Conservation (phyloP, 2,113 vertebrate genomes). For the Aspidoscelis tigris region DNA sequence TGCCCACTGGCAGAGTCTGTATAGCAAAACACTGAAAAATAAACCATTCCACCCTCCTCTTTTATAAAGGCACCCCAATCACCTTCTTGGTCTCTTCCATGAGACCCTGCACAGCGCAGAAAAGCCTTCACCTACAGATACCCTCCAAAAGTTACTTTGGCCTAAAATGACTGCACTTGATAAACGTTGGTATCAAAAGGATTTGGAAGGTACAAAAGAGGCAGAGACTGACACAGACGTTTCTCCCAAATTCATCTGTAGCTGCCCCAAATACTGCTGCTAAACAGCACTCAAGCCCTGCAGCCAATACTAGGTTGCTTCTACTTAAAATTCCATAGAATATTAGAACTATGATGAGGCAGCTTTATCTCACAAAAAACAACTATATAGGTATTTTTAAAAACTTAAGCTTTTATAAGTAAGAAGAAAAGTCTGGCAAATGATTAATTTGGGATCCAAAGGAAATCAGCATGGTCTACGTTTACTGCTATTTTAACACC, state of each 20-base stretch:
- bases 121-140: no score
- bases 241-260: background rate
- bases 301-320: background rate
- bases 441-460: background rate
- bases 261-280: no score
- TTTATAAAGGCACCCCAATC: no score
- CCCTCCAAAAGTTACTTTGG: background rate
- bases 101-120: no score
- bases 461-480: background rate
- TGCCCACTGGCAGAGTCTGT: no score
- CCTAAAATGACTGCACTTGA: no score
- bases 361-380: background rate
- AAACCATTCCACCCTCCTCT: no score
- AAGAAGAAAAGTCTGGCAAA: background rate
- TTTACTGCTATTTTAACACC: background rate
- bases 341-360: background rate
- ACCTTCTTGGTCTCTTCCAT: no score
- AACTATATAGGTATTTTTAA: background rate
- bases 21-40: no score
- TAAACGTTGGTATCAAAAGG: no score
- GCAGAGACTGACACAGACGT: no score
- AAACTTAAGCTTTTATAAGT: background rate
- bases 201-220: no score
- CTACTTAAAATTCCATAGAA: background rate
- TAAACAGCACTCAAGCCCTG: background rate